Percentiles rank a stretch among this genome's conserved stretches.
Conservation (phyloP, 1,140 invertebrate genomes). For the Pentalonia nigronervosa region DNA sequence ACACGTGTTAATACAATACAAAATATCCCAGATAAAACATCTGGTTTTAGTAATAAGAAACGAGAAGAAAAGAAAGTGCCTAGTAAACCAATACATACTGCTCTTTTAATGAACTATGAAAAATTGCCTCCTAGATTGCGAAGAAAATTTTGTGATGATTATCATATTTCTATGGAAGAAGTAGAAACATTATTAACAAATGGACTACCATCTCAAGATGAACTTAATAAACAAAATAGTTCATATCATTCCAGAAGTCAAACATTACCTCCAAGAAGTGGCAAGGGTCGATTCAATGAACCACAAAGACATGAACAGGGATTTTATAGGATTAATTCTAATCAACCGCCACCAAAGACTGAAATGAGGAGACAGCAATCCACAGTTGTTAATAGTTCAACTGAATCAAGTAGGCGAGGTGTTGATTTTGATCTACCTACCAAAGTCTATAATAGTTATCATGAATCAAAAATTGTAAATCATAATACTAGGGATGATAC, state of each 20-base stretch:
- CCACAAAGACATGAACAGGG: conserved; percentile 46
- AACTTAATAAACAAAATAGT: conserved; percentile 30
- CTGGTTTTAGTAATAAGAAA: not conserved
- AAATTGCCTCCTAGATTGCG: conserved; percentile 67
- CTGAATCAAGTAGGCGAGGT: conserved; percentile 10
- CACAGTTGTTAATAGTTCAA: not conserved
- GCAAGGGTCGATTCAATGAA: conserved; percentile 49
- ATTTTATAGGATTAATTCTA: conserved; percentile 5
- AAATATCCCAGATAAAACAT: conserved; percentile 33
- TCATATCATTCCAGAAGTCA: conserved; percentile 47
- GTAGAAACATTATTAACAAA: conserved; percentile 53
- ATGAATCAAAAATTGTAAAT: not conserved
- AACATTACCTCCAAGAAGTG: conserved; percentile 51
- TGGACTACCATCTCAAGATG: conserved; percentile 45
- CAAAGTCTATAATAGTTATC: not conserved
- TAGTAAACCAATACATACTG: conserved; percentile 62
- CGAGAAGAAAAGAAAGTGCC: conserved; percentile 51
- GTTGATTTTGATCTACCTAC: not conserved
- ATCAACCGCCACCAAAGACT: conserved; percentile 31
- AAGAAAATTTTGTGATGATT: conserved; percentile 67
- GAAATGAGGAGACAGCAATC: conserved; percentile 46
- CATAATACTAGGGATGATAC: not conserved
- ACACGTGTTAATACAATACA: conserved; percentile 14
- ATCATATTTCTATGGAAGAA: conserved; percentile 60
- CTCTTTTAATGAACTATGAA: conserved; percentile 63